Base-by-base conservation (phyloP, 2,888 invertebrate genomes). In the Clistopyga incitator region DNA sequence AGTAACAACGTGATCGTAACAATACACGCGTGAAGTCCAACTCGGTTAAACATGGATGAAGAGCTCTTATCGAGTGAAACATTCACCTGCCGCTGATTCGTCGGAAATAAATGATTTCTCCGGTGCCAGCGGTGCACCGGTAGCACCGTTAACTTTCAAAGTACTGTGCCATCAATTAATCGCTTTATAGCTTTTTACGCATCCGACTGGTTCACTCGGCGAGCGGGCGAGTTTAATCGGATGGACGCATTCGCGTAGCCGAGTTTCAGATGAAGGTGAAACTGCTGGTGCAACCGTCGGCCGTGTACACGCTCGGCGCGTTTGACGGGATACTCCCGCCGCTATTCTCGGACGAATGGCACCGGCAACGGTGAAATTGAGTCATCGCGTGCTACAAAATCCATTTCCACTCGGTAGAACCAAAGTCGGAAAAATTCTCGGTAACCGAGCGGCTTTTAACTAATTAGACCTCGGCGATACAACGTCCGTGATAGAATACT, bases 401-500 rank as follows among this genome's bases (percentile, higher is more conserved):
- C 64, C 77, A 78, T 76, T 76, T 84, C 78, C 61, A 67, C 81
- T 64, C 50, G 71, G 68, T 68, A 50, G 64, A 38, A 54, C 50
- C 71, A 71, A 67, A 83, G 70, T 84, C 78, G 71, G 54, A 80
- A 75, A 80, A 85, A 86, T 82, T 77, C 81, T 78, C 78, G 54
- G 52, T 20, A 84, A 76, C 47, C 67, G 82, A 77, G 76, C 64
- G 68, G 70, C 78, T 84, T 84, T 84, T 75, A 85, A 86, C 78
- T 84, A 85, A 86, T 86, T 86, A 82, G 81, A 85, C 82, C 74
- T 70, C n/a, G n/a, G 34, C 54, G 38, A 70, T 76, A 61, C 67
- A 61, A 45, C 50, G 45, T 78, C 56, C 67, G 67, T 61, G 15
- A 64, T 20, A 67, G 38, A 52, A 68, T 47, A 29, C 52, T 34